Evolutionary conservation across 1,140 invertebrate genomes (phyloP), one percentile per base, ranked within the genome.

Genomic region (Brachionus rubens): DNA sequence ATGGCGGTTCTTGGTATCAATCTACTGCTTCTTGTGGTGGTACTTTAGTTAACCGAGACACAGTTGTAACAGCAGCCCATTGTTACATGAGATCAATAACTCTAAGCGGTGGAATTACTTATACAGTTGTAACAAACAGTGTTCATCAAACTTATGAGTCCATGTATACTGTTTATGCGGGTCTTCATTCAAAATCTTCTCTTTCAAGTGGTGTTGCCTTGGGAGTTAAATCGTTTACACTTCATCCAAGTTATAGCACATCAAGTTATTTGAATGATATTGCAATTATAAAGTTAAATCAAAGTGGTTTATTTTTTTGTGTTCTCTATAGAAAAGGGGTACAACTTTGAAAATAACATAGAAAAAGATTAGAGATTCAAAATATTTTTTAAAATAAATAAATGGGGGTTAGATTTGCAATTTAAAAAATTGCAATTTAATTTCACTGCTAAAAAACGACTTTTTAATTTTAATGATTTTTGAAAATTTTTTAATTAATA

Each of bases 51-150:
- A 86, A 88, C 67, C 85, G 86, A 7, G 87, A 90, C 79, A 89
- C 89, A 14, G 88, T 93, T 5, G 78, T 91, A 1, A 92, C 91
- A 0, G 87, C 91, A 2, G 91, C 91, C 48, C 88, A 90, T 79
- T 93, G 92, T 81, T 75, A 43, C 16, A 9, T 21, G 7, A 3
- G 6, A 21, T 5, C 21, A 16, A 12, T 41, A 3, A 65, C 16
- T 14, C 9, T 7, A 65, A 7, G 19, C 9, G 24, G 33, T 65
- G 59, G 14, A 19, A n/a, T n/a, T n/a, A 40, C 56, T 16, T 21
- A 28, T 10, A 4, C 52, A 9, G 56, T 62, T 16, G 12, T 12
- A 12, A 30, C 30, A 40, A 62, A 62, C 16, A 16, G n/a, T 26
- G 36, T 65, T 65, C 40, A 65, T 65, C 36, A 9, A 41, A 56